Evolutionary conservation across 2,797 vertebrate genomes (phyloP), one percentile per base, ranked within the genome.

Genomic region (Masticophis lateralis): DNA sequence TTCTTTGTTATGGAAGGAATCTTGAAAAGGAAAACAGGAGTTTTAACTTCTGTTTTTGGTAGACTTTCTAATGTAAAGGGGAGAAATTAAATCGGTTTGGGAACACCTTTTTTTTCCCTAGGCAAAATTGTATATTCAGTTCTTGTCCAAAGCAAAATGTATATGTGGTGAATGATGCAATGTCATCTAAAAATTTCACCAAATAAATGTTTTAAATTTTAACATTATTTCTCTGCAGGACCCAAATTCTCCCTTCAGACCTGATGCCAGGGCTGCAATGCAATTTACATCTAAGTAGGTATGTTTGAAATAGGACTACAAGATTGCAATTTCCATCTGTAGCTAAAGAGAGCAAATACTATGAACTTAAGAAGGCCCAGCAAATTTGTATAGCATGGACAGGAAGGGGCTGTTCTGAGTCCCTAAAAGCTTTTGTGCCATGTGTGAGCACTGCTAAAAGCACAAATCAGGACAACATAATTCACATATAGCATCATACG

Each of bases 101-200:
- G 86, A 12, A 14, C 22, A 66, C 6, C 6, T 37, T 88, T n/a
- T 57, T 59, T 2, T 10, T 6, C 3, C 61, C 12, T 60, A 22
- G 28, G 9, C 28, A 32, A 37, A 47, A 20, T 74, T 88, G 25
- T 57, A 88, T 53, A 43, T 79, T 79, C 18, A 83, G 20, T 47
- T 83, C 74, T 25, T 22, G 43, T 83, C 25, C 37, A 83, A 83
- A 83, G 43, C 37, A 88, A 95, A 63, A 88, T 96, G 93, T 96
- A 96, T 97, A 95, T 96, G 94, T 91, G 96, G 63, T 91, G 91
- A 93, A 95, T 69, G n/a, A 90, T 93, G 95, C 91, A 94, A 95
- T 92, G 83, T 92, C 94, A 94, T 93, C 94, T 93, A 91, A 96
- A 96, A 96, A 95, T 97, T 96, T 95, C 96, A 94, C 93, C 93